These are phyloP conservation scores for Syngnathus scovelli DNA, from an alignment of 2,113 vertebrate species.

Conservation along the genomic window DNA sequence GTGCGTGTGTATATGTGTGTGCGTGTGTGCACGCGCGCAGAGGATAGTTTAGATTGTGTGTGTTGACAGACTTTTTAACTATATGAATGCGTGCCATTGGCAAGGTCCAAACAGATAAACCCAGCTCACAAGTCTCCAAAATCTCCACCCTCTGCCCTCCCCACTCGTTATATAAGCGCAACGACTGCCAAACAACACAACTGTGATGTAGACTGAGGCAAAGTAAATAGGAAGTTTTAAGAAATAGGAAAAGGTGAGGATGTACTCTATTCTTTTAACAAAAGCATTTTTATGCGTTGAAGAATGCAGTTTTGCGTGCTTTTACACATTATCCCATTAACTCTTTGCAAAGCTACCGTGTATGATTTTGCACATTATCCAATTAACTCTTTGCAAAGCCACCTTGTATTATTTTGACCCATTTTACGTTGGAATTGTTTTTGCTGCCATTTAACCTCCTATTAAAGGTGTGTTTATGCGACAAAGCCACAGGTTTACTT, in stretches of 20 bases:
- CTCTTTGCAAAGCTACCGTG: background rate
- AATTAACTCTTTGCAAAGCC: background rate
- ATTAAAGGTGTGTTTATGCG: slow-evolving; percentile 2
- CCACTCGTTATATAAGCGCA: slow-evolving; percentile 41
- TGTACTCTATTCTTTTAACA: slow-evolving; percentile 9
- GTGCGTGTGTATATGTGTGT: slow-evolving; percentile 12
- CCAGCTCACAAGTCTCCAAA: slow-evolving; percentile 16
- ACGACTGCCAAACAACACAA: slow-evolving; percentile 23
- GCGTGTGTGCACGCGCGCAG: slow-evolving; percentile 17
- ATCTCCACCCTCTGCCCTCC: slow-evolving; percentile 16
- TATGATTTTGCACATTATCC: background rate
- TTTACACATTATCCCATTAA: background rate
- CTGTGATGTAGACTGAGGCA: background rate
- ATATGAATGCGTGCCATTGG: slow-evolving; percentile 52
- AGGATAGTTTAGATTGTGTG: slow-evolving; percentile 20
- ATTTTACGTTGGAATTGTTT: slow-evolving; percentile 1
- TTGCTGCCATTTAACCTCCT: background rate
- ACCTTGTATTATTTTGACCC: background rate
- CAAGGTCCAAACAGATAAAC: slow-evolving; percentile 59
- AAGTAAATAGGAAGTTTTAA: slow-evolving; percentile 1
- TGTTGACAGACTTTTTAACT: slow-evolving; percentile 53
- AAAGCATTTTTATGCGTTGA: background rate
- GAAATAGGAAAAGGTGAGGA: background rate
- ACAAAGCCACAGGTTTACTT: background rate
- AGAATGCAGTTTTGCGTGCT: background rate